These are phyloP conservation scores for Pygmarrhopalites habei DNA, from an alignment of 1,140 invertebrate genomes.

Conservation along the genomic window DNA sequence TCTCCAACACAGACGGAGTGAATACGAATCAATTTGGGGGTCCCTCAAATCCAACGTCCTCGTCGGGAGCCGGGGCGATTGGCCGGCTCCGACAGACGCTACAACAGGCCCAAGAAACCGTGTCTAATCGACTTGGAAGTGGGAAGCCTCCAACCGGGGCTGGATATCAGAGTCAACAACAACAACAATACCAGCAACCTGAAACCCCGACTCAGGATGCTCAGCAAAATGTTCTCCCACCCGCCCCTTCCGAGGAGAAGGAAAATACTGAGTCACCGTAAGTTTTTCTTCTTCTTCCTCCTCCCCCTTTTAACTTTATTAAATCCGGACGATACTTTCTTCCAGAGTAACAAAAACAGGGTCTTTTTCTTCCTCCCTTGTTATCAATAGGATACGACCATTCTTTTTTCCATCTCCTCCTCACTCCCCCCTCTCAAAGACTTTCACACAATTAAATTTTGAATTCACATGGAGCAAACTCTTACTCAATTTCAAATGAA, in stretches of 20 bases:
- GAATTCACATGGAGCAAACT: no score
- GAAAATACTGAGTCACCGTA: constrained; percentile 36
- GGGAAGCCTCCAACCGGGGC: constrained; percentile 36
- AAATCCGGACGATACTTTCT: no score
- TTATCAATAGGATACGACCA: no score
- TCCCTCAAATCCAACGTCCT: constrained; percentile 9
- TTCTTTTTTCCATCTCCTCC: no score
- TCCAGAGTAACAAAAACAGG: not conserved
- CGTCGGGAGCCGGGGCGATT: constrained; percentile 28
- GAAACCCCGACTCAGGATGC: constrained; percentile 24
- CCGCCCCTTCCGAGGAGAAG: constrained; percentile 28
- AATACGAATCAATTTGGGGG: constrained; percentile 8
- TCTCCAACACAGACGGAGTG: constrained; percentile 35
- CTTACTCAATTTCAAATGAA: no score
- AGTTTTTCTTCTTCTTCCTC: constrained; percentile 23
- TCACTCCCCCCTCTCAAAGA: no score
- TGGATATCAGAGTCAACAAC: constrained; percentile 21
- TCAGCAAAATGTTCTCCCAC: constrained; percentile 17
- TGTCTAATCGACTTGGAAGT: constrained; percentile 49
- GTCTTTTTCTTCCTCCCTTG: no score
- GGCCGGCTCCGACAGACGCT: constrained; percentile 38
- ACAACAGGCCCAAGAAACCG: constrained; percentile 67
- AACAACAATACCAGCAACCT: constrained; percentile 18
- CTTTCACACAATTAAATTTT: no score
- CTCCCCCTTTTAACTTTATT: no score